Evolutionary conservation across 2,113 vertebrate genomes (phyloP).

Genomic region (Epinephelus cyanopodus): DNA sequence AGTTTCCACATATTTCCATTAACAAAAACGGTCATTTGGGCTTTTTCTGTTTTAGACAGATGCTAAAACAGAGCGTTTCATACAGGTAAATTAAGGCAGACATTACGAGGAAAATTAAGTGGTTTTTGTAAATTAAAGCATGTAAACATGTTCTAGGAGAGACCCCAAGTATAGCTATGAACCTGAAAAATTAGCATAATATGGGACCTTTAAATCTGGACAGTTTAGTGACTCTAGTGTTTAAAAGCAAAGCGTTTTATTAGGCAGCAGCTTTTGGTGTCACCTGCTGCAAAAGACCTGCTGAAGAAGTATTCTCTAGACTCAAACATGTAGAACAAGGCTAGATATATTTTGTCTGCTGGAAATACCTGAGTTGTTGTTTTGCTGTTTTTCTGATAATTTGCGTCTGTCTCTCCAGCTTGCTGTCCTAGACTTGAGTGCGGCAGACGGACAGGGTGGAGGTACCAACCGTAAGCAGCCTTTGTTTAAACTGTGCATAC

Average conservation of each 20-base stretch:
- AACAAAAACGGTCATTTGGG: background rate
- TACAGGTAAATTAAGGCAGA: too few species aligned
- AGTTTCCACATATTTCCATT: too few species aligned
- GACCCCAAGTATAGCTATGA: too few species aligned
- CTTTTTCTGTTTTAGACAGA: too few species aligned
- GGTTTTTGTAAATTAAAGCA: too few species aligned
- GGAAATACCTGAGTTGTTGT: background rate
- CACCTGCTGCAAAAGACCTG: background rate
- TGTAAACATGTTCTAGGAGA: too few species aligned
- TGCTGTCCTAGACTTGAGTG: constrained; percentile 98
- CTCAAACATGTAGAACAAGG: background rate
- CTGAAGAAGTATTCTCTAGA: background rate
- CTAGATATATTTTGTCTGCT: background rate
- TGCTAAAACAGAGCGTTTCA: too few species aligned
- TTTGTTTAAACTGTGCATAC: constrained; percentile 7
- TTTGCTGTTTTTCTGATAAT: background rate
- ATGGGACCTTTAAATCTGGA: background rate
- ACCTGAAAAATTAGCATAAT: too few species aligned
- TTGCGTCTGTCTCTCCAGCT: constrained; percentile 82
- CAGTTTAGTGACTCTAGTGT: background rate
- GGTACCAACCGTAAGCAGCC: constrained; percentile 91
- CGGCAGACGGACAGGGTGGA: constrained; percentile 91
- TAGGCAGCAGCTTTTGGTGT: background rate
- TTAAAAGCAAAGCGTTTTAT: background rate
- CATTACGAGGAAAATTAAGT: too few species aligned